Evolutionary conservation across 2,797 vertebrate genomes (phyloP), one percentile per base, ranked within the genome.

Genomic region (Macrochelys suwanniensis): DNA sequence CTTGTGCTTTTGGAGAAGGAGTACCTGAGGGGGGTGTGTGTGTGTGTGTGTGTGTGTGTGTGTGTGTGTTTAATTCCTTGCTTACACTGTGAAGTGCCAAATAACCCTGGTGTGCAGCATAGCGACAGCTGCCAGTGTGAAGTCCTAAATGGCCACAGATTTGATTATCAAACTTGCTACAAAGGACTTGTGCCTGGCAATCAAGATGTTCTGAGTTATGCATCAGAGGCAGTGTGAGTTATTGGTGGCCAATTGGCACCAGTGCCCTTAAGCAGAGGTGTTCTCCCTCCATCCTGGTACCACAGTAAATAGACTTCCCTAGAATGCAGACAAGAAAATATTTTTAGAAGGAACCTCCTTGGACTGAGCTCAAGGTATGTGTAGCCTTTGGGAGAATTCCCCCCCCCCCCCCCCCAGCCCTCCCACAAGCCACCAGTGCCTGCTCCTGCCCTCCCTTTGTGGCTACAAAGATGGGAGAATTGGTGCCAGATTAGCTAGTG

Each of bases 251-350:
- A 71, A 42, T 71, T 42, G n/a, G 65, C 65, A 42, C n/a, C 19
- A 49, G 4, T 47, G 25, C 11, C 11, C 12, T 49, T 85, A 80
- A 91, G 74, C 28, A 83, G 50, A 26, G 15, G 45, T 84, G 59
- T 71, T 82, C 53, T 93, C 33, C 37, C 89, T 1, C n/a, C 87
- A 17, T 31, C 4, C 74, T 28, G 76, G 2, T 84, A 78, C 78
- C 37, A 26, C 2, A 1, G 42, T 47, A 77, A 77, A 49, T 47
- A 47, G 25, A 77, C 42, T 47, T 47, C 45, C 11, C 25, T 77
- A 47, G 45, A 49, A 47, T 87, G 87, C 95, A 91, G 89, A 65
- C 65, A 11, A 6, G 74, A 90, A 19, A 94, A 19, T 53, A 91
- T 8, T 78, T 77, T 49, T 16, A 77, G 12, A 25, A 9, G 45